Evolutionary conservation across 2,888 invertebrate species (phyloP), one percentile per base, ranked within the genome.

Genomic region (Neoscelio sp.): DNA sequence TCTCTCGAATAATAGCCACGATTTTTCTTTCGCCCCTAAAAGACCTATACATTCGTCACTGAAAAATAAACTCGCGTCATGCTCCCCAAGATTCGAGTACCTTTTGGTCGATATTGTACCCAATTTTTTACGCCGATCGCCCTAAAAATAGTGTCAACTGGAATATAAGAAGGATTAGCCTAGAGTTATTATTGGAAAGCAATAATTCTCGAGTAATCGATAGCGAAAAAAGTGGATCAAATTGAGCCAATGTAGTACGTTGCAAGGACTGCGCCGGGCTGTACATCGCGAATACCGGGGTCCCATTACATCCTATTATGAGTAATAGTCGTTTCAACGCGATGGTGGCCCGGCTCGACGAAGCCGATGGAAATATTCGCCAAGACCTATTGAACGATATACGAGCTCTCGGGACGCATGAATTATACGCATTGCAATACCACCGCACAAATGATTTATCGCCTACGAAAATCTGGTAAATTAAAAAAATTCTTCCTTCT

Each of bases 261-360:
- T 18, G 38, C 44, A 18, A 44, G 60, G 46, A n/a, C n/a, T n/a
- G 23, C 18, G 44, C 26, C 38, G 44, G 44, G 23, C 52, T 52
- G 26, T 33, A 67, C 54, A 44, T 64, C 48, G 35, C 33, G 74
- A 74, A 77, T 80, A 46, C 40, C 64, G 48, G 56, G 54, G 60
- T 50, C 64, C 74, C 54, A 74, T 77, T 77, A 68, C 38, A 71
- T 33, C 64, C 70, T 50, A 77, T 77, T 46, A 77, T 77, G 77
- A 74, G 65, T 77, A 77, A 80, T 77, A 70, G 65, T 60, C 48
- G 30, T 50, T 30, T 60, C 60, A 70, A 74, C 73, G 65, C 68
- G 60, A 46, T 35, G 62, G 35, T 62, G 62, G 62, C 60, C 60
- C 60, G 18, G 44, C 60, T 18, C 18, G 33, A 30, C 60, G 44